These are phyloP conservation scores for Tenthredo notha DNA, from an alignment of 2,888 invertebrate species.

Conservation along the genomic window DNA sequence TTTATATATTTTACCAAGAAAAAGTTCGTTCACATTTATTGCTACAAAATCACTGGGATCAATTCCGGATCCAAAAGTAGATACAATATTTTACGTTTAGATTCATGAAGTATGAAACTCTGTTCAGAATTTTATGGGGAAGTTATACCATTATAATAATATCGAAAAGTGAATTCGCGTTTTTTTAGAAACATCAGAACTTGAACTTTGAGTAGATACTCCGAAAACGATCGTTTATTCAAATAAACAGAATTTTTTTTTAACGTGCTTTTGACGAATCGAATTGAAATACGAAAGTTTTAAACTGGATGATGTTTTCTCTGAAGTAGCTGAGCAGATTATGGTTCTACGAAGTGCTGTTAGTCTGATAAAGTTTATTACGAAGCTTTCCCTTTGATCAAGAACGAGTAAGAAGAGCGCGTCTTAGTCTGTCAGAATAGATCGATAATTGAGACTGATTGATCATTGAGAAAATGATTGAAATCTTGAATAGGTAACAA, in stretches of 20 bases:
- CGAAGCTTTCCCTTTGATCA: neutral
- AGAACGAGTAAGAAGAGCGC: neutral
- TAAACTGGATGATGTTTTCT: neutral
- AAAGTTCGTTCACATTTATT: neutral
- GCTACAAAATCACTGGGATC: neutral
- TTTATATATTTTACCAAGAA: neutral
- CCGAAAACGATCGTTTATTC: neutral
- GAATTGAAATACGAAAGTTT: neutral
- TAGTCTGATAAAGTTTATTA: conserved; percentile 4
- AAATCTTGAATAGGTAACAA: conserved; percentile 1
- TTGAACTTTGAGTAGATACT: neutral
- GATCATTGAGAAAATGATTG: conserved; percentile 26
- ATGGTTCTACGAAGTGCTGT: neutral
- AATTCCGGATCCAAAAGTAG: neutral
- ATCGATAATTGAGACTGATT: conserved; percentile 28
- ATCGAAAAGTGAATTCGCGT: neutral
- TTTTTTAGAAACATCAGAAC: neutral
- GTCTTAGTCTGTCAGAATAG: neutral
- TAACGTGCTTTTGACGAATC: neutral
- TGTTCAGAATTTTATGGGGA: neutral
- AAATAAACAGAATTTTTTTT: neutral
- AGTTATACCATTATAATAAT: neutral
- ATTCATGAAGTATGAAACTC: neutral
- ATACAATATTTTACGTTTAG: neutral
- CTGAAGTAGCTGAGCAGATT: neutral